Base-by-base conservation (phyloP, 2,113 vertebrate genomes). In the Alaudala cheleensis region DNA sequence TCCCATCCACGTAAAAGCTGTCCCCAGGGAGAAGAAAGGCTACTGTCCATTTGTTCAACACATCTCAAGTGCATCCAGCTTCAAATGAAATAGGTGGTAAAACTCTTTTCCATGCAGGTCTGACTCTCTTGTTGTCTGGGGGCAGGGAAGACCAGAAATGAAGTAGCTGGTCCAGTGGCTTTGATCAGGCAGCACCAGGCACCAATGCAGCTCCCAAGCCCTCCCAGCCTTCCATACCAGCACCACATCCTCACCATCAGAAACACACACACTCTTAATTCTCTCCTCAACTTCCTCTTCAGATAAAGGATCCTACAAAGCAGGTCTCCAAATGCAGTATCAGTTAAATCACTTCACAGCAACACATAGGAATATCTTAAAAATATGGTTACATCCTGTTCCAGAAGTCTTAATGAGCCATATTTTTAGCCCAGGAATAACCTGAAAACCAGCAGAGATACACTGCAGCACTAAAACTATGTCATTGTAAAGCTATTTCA, bases 41-140 rank as follows among this genome's bases (percentile, higher is more conserved):
- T 89, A 95, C 81, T 90, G 96, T 88, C 96, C 95, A 90, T 92
- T 96, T 93, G 94, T 86, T 92, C 93, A 74, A 73, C 37, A 45
- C 67, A 67, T 90, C 90, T 81, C 93, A 34, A 88, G 84, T 37
- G 5, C 81, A 44, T 86, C 85, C 56, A 86, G 84, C 81, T 93
- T 86, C 85, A 88, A 95, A 91, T 60, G 34, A 83, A 94, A 86
- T 51, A 91, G 79, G 84, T 95, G 87, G 79, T 51, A 66, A 88
- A 96, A 73, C 39, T 78, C 34, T 91, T 83, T 66, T 37, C 44
- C 57, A 4, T 23, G 34, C 83, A 73, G 8, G 74, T 90, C 69
- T 51, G 76, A 66, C 71, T 64, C 33, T 77, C 69, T 77, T 51
- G 16, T 51, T 67, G 29, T 85, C 50, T 80, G 29, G 18, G 34